Base-by-base conservation (phyloP, 2,113 vertebrate species). In the Eretmochelys imbricata region DNA sequence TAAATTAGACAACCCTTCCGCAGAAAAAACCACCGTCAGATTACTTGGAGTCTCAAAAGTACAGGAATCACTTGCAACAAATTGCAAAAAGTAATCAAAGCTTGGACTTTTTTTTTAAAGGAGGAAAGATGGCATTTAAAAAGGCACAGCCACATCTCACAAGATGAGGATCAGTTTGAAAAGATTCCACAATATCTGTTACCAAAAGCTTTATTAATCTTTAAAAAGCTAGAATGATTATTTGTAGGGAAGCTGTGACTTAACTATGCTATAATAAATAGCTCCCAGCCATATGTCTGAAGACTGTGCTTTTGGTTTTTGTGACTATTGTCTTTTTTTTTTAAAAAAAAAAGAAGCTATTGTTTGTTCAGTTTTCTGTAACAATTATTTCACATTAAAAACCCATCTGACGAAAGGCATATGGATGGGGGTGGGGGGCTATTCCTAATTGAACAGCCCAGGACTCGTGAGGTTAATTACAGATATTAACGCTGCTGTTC, bases 381-480 rank as follows among this genome's bases (percentile, higher is more conserved):
- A 95, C 91, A 93, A 97, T 98, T 96, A 97, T 97, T 98, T 98
- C 95, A 98, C 95, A 96, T 97, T 97, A 97, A 98, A 98, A 98
- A 95, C 92, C 95, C 96, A 95, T 97, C 97, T 97, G 96, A 98
- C 16, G 35, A 97, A 98, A 98, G 97, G 96, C 98, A 97, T 98
- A 98, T 98, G 97, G 98, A 98, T 94, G 94, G 27, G 94, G 97
- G 97, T 96, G 89, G 87, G 95, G 95, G 96, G 97, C 97, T 96
- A 96, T 93, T 97, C 96, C 98, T 98, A 98, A 98, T 97, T 98
- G 98, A 98, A 98, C 98, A 98, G 97, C 96, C 97, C 91, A 96
- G 98, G 98, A 98, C 98, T 98, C 90, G 89, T 95, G 98, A 99
- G 98, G 98, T 98, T 98, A 98, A 98, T 99, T 98, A 98, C 98